These are phyloP conservation scores for Decapterus maruadsi DNA, from an alignment of 2,797 vertebrate species.

Conservation along the genomic window DNA sequence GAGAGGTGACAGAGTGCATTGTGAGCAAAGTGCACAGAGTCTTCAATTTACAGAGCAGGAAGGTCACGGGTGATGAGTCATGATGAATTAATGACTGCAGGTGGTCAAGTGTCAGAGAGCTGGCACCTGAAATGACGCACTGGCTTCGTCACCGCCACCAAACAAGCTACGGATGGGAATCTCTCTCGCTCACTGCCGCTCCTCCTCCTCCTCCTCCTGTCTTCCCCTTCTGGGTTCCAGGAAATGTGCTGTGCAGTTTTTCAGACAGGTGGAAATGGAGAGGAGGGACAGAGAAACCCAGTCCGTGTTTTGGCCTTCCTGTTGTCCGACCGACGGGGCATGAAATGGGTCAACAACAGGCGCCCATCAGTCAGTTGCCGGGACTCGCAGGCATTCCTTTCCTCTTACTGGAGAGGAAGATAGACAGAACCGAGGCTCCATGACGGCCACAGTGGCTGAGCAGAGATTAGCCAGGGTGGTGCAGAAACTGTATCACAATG, in stretches of 20 bases:
- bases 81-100: constrained; percentile 66
- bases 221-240: constrained; percentile 54
- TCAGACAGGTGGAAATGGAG: constrained; percentile 70
- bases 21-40: constrained; percentile 46
- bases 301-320: constrained; percentile 76
- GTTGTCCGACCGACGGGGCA: constrained; percentile 69
- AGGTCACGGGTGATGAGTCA: constrained; percentile 54
- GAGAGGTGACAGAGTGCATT: constrained; percentile 70
- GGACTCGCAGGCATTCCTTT: constrained; percentile 73
- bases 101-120: constrained; percentile 62
- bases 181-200: constrained; percentile 12
- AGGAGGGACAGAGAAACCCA: constrained; percentile 48
- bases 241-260: constrained; percentile 69
- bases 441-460: constrained; percentile 65
- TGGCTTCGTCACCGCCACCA: constrained; percentile 27
- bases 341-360: constrained; percentile 73
- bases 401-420: constrained; percentile 68
- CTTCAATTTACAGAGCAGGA: constrained; percentile 52
- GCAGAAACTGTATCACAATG: constrained; percentile 29
- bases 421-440: constrained; percentile 61
- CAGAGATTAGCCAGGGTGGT: constrained; percentile 41
- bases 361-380: constrained; percentile 60
- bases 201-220: constrained; percentile 7
- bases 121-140: constrained; percentile 66
- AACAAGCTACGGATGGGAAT: constrained; percentile 43